These are phyloP conservation scores for Oscheius sp. DNA, from an alignment of 1,140 invertebrate genomes.

Conservation along the genomic window DNA sequence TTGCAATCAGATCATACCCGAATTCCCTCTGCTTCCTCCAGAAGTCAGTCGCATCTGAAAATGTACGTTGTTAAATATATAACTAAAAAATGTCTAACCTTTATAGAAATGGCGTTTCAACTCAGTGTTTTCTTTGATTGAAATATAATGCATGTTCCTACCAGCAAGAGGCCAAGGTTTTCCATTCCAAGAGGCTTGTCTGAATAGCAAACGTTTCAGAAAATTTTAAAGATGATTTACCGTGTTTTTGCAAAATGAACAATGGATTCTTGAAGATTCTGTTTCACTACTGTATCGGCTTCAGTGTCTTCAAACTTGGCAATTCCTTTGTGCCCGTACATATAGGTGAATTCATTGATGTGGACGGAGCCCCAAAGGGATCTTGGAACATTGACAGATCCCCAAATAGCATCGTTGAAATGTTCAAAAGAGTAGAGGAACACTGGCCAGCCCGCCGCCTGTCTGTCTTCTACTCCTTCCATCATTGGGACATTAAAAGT, in stretches of 20 bases:
- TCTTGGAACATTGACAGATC: not conserved
- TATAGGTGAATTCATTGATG: slow-evolving; percentile 13
- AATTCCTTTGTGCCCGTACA: not conserved
- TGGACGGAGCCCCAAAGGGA: not conserved
- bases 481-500: slow-evolving; percentile 29
- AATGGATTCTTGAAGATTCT: slow-evolving; percentile 3
- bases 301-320: not conserved
- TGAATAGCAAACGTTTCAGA: no score
- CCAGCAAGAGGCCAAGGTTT: no score
- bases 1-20: not conserved
- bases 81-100: not conserved
- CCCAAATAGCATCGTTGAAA: slow-evolving; percentile 23
- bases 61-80: not conserved
- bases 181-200: no score
- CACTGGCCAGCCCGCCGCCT: slow-evolving; percentile 12
- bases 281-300: not conserved
- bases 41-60: not conserved
- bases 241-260: not conserved
- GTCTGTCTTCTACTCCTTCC: slow-evolving; percentile 4
- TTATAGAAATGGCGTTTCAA: not conserved
- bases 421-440: slow-evolving; percentile 21
- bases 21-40: not conserved
- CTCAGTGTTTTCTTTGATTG: not conserved
- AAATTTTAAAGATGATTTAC: not conserved
- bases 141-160: not conserved